Evolutionary conservation across 2,797 vertebrate species (phyloP).

Genomic region (Pogonophryne albipinna): DNA sequence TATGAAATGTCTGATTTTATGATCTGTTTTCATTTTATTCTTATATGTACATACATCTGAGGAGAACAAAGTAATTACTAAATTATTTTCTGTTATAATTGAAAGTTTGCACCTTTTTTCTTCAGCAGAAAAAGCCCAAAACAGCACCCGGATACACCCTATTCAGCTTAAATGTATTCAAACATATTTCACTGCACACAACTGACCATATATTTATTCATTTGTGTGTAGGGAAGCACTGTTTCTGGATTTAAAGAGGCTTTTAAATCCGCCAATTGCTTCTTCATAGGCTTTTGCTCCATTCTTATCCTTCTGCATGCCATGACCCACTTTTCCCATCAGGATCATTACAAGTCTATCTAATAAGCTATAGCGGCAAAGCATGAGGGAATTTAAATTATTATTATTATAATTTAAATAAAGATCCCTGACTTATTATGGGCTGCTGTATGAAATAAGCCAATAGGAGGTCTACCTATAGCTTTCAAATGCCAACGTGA

Average conservation of each 20-base stretch:
- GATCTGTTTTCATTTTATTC: background rate
- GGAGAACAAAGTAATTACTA: background rate
- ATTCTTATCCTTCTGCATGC: slow-evolving; percentile 19
- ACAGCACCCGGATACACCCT: too few relatives aligned
- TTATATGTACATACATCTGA: background rate
- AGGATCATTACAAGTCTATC: slow-evolving; percentile 41
- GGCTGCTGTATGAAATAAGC: slow-evolving; percentile 28
- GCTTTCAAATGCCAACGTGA: slow-evolving; percentile 39
- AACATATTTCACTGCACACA: background rate
- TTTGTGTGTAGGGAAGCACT: background rate
- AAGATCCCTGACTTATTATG: slow-evolving; percentile 47
- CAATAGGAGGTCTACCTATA: slow-evolving; percentile 43
- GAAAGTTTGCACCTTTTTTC: too few relatives aligned
- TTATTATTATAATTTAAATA: slow-evolving; percentile 47
- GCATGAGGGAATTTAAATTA: slow-evolving; percentile 34
- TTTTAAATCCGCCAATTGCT: background rate
- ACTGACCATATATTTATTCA: background rate
- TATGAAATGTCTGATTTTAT: background rate
- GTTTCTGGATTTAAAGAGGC: background rate
- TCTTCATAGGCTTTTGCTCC: slow-evolving; percentile 21
- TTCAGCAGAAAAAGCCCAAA: background rate
- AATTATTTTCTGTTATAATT: background rate
- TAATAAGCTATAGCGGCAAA: slow-evolving; percentile 43
- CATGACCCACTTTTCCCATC: slow-evolving; percentile 35
- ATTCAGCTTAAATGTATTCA: background rate